Conservation (phyloP, 2,113 vertebrate species). For the Phylloscopus trochiloides region DNA sequence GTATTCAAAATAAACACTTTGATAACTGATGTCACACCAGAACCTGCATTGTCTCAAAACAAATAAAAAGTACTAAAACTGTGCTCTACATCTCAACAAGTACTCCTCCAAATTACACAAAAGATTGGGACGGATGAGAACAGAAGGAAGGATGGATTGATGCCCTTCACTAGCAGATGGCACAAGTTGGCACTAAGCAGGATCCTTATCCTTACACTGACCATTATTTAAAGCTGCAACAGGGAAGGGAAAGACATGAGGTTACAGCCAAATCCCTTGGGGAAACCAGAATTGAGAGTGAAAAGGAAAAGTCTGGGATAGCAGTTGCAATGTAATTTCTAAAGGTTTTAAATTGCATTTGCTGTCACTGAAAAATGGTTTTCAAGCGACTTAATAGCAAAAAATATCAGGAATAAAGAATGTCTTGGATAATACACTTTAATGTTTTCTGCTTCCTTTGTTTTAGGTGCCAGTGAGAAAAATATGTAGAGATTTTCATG, state of each 20-base stretch:
- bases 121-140: neutral
- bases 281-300: neutral
- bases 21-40: neutral
- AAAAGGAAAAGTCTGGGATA: neutral
- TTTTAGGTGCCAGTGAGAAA: neutral
- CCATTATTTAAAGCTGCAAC: neutral
- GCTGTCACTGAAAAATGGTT: neutral
- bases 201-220: neutral
- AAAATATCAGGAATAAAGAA: neutral
- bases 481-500: neutral
- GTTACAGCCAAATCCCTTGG: neutral
- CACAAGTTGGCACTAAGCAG: neutral
- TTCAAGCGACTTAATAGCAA: neutral
- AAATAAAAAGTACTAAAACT: neutral
- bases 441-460: neutral
- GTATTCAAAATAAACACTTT: neutral
- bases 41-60: neutral
- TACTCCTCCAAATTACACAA: neutral
- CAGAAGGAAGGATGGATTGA: neutral
- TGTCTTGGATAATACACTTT: neutral
- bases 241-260: neutral
- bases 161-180: neutral
- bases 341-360: neutral
- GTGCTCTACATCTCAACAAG: neutral
- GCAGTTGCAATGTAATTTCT: neutral